Base-by-base conservation (phyloP, 2,888 invertebrate species). In the Apamea crenata region DNA sequence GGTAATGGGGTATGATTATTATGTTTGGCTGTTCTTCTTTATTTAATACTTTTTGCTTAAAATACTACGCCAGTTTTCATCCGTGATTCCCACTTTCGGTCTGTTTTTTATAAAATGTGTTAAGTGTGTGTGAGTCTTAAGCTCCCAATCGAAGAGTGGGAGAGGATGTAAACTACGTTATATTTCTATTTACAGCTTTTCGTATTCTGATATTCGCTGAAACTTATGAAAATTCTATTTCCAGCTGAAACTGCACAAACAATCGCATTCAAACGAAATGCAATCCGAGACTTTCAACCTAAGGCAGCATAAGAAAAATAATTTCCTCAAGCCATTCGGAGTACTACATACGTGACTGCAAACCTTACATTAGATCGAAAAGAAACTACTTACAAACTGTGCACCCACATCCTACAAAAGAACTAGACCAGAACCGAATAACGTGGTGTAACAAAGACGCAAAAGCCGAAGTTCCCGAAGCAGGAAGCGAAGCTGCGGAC, bases 401-500 rank as follows among this genome's bases (percentile, higher is more conserved):
- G 68, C 71, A 44, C 36, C 69, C 56, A 76, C 63, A 87, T 75
- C 65, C 75, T 75, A 80, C 67, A 71, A 53, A 84, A 40, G 25
- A 84, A 85, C 61, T 74, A 81, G 85, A 84, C 85, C 77, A 77
- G 68, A 87, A 87, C 85, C 68, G 44, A 84, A 87, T 81, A 73
- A 81, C 53, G 56, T 69, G 72, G 72, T 59, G 68, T 72, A 81
- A 84, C 85, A 85, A 84, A 87, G 81, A 80, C 67, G 87, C 73
- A 25, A 73, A 83, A 81, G 77, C 47, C 67, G 56, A 81, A 85
- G 78, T 87, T 80, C 67, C 53, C 69, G 66, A 80, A 90, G 85
- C 89, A 88, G 90, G 88, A 91, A 90, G 87, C 78, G 72, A 80
- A 79, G 74, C 70, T 74, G 75, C 87, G 86, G 88, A 92, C 94